A percentile compares a stretch with the other conserved stretches of the same genome.
Evolutionary conservation across 92 coral and sea anemone genomes (phyloP).

Genomic region (Zoanthus sociatus): DNA sequence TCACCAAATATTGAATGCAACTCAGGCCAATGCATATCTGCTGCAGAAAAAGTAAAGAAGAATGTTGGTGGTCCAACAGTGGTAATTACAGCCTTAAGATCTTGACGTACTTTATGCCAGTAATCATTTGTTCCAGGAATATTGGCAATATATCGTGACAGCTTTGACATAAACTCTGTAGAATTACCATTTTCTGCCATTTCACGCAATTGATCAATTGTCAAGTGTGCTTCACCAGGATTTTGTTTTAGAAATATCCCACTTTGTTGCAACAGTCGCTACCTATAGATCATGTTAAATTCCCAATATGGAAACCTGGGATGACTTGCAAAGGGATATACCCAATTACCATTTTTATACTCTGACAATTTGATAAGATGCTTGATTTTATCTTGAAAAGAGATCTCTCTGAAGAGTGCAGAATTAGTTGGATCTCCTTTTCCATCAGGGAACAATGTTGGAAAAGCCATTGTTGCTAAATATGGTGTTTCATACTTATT

Average conservation of each 20-base stretch:
- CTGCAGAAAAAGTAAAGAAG: slow-evolving; percentile 61
- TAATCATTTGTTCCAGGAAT: neutral
- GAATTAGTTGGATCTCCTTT: neutral
- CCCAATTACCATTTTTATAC: slow-evolving; percentile 30
- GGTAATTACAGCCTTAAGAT: slow-evolving; percentile 49
- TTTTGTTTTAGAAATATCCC: too few species aligned
- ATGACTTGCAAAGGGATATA: slow-evolving; percentile 15
- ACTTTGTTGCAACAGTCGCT: slow-evolving; percentile 50
- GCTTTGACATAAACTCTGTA: slow-evolving; percentile 45
- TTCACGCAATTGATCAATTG: slow-evolving; percentile 53
- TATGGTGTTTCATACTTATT: slow-evolving; percentile 59
- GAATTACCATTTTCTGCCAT: slow-evolving; percentile 53
- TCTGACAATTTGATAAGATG: slow-evolving; percentile 1
- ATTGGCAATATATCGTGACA: slow-evolving; percentile 52
- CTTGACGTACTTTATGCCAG: slow-evolving; percentile 61
- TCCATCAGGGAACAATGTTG: slow-evolving; percentile 55
- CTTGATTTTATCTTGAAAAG: slow-evolving; percentile 32
- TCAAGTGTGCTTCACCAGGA: too few species aligned
- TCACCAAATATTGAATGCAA: slow-evolving; percentile 37
- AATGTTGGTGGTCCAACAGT: slow-evolving; percentile 60
- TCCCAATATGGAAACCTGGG: slow-evolving; percentile 64
- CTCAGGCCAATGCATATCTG: neutral
- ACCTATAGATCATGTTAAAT: slow-evolving; percentile 60
- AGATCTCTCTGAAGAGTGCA: slow-evolving; percentile 40
- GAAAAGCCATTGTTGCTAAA: slow-evolving; percentile 25